Base-by-base conservation (phyloP, 2,888 invertebrate genomes). In the Dermolepida albohirtum region DNA sequence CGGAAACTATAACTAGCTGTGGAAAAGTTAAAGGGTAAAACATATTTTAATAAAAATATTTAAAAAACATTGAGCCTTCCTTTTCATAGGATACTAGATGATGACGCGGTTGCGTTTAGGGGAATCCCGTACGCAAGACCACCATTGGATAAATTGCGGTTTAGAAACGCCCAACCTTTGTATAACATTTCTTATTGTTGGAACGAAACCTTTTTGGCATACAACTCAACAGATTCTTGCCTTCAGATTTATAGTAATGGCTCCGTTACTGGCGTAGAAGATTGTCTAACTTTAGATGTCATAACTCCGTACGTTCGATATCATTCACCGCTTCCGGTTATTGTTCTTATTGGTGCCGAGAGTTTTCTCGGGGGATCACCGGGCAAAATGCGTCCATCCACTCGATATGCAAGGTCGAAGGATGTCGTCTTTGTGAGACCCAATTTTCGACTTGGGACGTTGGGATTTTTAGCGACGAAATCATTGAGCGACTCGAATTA, bases 361-460 rank as follows among this genome's bases (percentile, higher is more conserved):
- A 89, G 91, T 0, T 83, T 94, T n/a, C 89, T 89, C 17, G 93
- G 94, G 0, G 92, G 91, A 0, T 89, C 92, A 6, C 91, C 93
- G 0, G 91, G 92, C 4, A 86, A 86, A 69, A 84, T 87, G 74
- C 87, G 91, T 72, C 94, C 95, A 0, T 92, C 93, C 0, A 89
- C 93, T 0, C 85, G 91, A 47, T 89, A 94, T 71, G 90, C 95
- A 0, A 34, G 90, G 52, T 89, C 90, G 1, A 89, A 91, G 69
- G 92, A 95, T 79, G 91, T 94, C 1, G 90, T 96, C 6, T 93
- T 94, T 79, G 95, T 96, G 1, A 87, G 93, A 70, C 94, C 95
- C 2, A 95, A 95, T 78, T 95, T 95, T 83, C 88, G 96, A 29
- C 68, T 83, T 47, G 83, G 83, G 0, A 80, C 77, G 5, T 71